A percentile compares a stretch with the other conserved stretches of the same genome.
Evolutionary conservation across 2,797 vertebrate genomes (phyloP).

Genomic region (Sebastes paucispinis): DNA sequence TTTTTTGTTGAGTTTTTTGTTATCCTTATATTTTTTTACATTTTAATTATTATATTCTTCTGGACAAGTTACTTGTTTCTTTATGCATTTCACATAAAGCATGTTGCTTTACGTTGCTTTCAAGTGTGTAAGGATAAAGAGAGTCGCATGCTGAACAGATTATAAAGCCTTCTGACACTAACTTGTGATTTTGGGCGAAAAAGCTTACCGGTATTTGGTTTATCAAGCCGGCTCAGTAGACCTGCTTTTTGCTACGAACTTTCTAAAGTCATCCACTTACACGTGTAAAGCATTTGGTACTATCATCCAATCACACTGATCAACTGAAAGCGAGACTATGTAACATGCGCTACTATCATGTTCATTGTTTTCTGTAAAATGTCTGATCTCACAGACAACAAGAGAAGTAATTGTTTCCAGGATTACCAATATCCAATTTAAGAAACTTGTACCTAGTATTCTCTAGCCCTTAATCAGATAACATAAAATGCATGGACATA

Average conservation of each 20-base stretch:
- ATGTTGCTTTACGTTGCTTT: neutral
- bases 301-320: neutral
- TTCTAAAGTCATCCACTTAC: neutral
- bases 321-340: rapidly evolving
- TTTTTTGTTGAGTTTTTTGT: neutral
- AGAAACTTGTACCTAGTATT: neutral
- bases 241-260: neutral
- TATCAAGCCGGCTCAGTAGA: neutral
- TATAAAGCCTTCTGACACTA: rapidly evolving
- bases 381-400: neutral
- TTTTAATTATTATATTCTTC: neutral
- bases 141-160: neutral
- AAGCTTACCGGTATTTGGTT: rapidly evolving
- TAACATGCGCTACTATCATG: too few relatives aligned
- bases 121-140: neutral
- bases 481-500: neutral
- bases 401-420: neutral
- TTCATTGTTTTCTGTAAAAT: neutral
- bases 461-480: neutral
- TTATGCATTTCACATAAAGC: neutral
- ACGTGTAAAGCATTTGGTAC: neutral
- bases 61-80: neutral
- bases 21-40: neutral
- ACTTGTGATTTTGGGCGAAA: too few relatives aligned
- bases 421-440: neutral